Conservation (phyloP, 2,888 invertebrate genomes). For the Meloe dianella region DNA sequence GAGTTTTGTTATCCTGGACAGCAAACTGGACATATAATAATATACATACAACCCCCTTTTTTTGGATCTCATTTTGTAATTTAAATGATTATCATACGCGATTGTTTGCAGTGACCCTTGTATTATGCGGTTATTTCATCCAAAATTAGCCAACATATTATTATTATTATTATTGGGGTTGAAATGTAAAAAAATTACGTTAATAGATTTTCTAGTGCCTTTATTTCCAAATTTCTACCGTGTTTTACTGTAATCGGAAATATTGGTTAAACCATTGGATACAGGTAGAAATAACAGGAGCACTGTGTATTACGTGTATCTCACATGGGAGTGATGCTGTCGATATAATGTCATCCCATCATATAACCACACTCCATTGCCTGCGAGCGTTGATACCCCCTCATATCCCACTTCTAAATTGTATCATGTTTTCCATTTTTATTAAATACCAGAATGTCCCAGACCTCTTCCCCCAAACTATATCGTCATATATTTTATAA, state of each 20-base stretch:
- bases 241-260: constrained; percentile 29
- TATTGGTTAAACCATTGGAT: constrained; percentile 32
- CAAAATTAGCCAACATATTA: not conserved
- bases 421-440: constrained; percentile 18
- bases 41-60: constrained; percentile 31
- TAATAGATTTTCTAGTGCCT: not conserved
- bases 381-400: constrained; percentile 16
- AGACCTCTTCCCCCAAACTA: constrained; percentile 14
- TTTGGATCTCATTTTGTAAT: constrained; percentile 43
- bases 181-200: not conserved
- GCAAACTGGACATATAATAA: constrained; percentile 12
- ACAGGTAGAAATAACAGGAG: constrained; percentile 34
- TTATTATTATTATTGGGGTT: not conserved
- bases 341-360: constrained; percentile 44
- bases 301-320: constrained; percentile 33
- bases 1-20: constrained; percentile 42
- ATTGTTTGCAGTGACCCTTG: constrained; percentile 28
- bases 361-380: constrained; percentile 45
- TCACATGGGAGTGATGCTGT: constrained; percentile 37
- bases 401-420: constrained; percentile 7
- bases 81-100: constrained; percentile 55
- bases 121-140: not conserved
- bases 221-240: constrained; percentile 2
- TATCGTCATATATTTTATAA: constrained; percentile 31
- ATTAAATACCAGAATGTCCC: constrained; percentile 24